Percentiles rank a stretch among this genome's conserved stretches.
Evolutionary conservation across 2,797 vertebrate genomes (phyloP).

Genomic region (Aphelocoma californica): DNA sequence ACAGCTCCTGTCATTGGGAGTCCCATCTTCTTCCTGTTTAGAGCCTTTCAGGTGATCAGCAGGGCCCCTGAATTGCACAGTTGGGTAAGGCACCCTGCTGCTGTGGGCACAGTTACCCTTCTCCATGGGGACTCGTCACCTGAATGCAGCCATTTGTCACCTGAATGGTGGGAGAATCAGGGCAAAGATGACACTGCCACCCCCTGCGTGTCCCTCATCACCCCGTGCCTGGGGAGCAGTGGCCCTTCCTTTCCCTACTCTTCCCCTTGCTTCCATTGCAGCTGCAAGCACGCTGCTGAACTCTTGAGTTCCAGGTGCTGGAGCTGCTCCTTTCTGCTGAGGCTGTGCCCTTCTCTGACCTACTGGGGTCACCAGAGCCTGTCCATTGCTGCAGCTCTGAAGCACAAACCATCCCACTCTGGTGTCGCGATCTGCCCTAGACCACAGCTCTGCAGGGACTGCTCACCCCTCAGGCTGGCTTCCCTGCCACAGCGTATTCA

Average conservation of each 20-base stretch:
- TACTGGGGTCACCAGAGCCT: fast-evolving
- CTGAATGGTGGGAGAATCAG: background rate
- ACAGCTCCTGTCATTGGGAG: background rate
- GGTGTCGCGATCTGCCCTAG: fast-evolving
- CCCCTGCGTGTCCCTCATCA: no score
- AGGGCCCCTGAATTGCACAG: background rate
- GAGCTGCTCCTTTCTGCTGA: background rate
- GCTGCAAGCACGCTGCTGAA: background rate
- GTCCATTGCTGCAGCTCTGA: background rate
- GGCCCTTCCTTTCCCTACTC: background rate
- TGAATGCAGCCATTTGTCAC: background rate
- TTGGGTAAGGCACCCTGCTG: background rate
- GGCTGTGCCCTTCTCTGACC: background rate
- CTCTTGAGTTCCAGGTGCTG: no score
- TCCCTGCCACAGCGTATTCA: fast-evolving
- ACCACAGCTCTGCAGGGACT: background rate
- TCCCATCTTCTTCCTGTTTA: background rate
- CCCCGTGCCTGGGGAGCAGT: background rate
- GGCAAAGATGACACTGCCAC: background rate
- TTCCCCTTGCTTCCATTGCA: background rate
- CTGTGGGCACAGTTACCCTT: background rate
- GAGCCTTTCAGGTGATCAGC: background rate
- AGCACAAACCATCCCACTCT: no score
- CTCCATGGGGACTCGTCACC: background rate
- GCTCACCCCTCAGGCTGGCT: background rate